A percentile compares a stretch with the other conserved stretches of the same genome.
Evolutionary conservation across 2,113 vertebrate genomes (phyloP).

Genomic region (Antechinus flavipes): DNA sequence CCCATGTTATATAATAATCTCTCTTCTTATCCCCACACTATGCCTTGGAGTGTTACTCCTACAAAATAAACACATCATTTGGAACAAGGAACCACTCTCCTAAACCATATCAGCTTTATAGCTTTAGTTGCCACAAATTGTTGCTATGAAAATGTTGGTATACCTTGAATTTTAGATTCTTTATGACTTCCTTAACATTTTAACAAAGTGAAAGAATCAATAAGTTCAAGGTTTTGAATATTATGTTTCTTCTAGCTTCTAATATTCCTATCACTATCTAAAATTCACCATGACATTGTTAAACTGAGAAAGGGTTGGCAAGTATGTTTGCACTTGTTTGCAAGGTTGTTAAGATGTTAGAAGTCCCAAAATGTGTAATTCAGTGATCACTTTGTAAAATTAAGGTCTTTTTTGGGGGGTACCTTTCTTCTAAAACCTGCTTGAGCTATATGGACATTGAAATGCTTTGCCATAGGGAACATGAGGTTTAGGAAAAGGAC

Average conservation of each 20-base stretch:
- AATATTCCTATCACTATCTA: neutral
- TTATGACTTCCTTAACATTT: neutral
- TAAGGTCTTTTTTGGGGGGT: neutral
- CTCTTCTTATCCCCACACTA: too few relatives aligned
- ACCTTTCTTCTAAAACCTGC: neutral
- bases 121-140: neutral
- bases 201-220: neutral
- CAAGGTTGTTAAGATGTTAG: neutral
- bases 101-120: neutral
- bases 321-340: neutral
- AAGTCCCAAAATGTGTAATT: neutral
- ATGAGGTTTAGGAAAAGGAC: neutral
- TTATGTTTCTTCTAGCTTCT: neutral
- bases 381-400: neutral
- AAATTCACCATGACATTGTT: neutral
- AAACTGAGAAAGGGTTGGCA: neutral
- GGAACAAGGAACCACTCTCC: too few relatives aligned
- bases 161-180: neutral
- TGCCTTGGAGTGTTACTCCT: too few relatives aligned
- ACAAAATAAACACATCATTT: too few relatives aligned
- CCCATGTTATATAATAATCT: too few relatives aligned
- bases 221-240: neutral
- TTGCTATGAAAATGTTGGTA: neutral
- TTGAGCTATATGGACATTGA: neutral
- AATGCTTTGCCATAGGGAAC: neutral